Base-by-base conservation (phyloP, 2,888 invertebrate genomes). In the Galeruca laticollis region DNA sequence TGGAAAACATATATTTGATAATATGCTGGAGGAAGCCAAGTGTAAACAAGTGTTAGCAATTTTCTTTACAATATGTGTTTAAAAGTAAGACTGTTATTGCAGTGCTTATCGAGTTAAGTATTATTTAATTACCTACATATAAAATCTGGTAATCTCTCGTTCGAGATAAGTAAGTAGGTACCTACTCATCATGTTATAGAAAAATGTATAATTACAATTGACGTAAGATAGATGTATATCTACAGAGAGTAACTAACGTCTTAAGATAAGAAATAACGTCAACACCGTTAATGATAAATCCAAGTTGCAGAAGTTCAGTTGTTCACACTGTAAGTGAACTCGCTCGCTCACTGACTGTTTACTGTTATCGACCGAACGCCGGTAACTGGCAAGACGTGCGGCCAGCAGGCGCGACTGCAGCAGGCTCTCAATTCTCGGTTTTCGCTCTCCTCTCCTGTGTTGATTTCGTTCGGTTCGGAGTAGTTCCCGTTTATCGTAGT, bases 261-360 rank as follows among this genome's bases (percentile, higher is more conserved):
- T 64, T 31, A 18, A 57, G 65, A 65, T 65, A 65, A 65, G 57
- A 40, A 54, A 35, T 57, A 65, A 59, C 65, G 65, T 65, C 65
- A 65, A 65, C 49, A 65, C 37, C 11, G 26, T 49, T 18, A 26
- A 37, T 65, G 59, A 65, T 65, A 65, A 65, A 65, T 49, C 57
- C 57, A 18, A 20, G 59, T 21, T 59, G 49, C 47, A 47, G 11
- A 59, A 57, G 65, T 57, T 65, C 65, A 65, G 65, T 65, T 65
- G 49, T 26, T 49, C 49, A 57, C 43, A 49, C 57, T 33, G 62
- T 57, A 62, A 52, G 47, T 18, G 37, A 65, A 57, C 57, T 43
- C 37, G 11, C 18, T 33, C 61, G 49, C 56, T 52, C 62, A 35
- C 20, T 49, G n/a, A 62, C 37, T 52, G 62, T 52, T 62, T 37